These are phyloP conservation scores for Pegea sp. DNA, from an alignment of 23 tunicate genomes.

Conservation along the genomic window DNA sequence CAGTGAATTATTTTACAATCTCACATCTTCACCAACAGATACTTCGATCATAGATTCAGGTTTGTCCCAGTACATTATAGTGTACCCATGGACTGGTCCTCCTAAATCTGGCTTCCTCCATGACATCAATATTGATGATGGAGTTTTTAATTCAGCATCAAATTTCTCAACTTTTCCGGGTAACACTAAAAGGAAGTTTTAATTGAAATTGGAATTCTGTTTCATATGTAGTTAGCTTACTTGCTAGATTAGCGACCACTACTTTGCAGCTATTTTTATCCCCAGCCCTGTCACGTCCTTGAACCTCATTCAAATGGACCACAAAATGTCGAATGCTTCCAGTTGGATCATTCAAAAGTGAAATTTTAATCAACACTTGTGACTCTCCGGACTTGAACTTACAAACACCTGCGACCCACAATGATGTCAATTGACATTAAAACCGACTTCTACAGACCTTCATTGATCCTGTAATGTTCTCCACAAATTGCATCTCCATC, in stretches of 20 bases:
- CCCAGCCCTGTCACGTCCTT: slow-evolving; percentile 71
- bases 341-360: slow-evolving; percentile 66
- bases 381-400: slow-evolving; percentile 82
- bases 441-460: too few species aligned
- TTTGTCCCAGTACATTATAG: slow-evolving; percentile 9
- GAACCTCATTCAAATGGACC: slow-evolving; percentile 39
- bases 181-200: not conserved
- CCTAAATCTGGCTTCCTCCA: slow-evolving; percentile 82
- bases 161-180: slow-evolving; percentile 69
- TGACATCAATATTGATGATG: slow-evolving; percentile 37
- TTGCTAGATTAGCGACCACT: slow-evolving; percentile 52
- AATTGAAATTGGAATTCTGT: too few species aligned
- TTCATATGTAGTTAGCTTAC: slow-evolving; percentile 17
- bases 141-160: slow-evolving; percentile 28
- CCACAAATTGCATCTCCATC: slow-evolving; percentile 59
- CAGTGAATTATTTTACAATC: not conserved
- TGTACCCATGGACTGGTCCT: slow-evolving; percentile 81
- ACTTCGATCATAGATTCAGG: not conserved
- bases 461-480: slow-evolving; percentile 27
- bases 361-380: slow-evolving; percentile 41
- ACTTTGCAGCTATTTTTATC: slow-evolving; percentile 38
- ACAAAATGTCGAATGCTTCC: slow-evolving; percentile 65
- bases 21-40: not conserved
- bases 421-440: too few species aligned
- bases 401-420: slow-evolving; percentile 45